These are phyloP conservation scores for Gymnocheta viridis DNA, from an alignment of 2,888 invertebrate genomes.

Conservation along the genomic window DNA sequence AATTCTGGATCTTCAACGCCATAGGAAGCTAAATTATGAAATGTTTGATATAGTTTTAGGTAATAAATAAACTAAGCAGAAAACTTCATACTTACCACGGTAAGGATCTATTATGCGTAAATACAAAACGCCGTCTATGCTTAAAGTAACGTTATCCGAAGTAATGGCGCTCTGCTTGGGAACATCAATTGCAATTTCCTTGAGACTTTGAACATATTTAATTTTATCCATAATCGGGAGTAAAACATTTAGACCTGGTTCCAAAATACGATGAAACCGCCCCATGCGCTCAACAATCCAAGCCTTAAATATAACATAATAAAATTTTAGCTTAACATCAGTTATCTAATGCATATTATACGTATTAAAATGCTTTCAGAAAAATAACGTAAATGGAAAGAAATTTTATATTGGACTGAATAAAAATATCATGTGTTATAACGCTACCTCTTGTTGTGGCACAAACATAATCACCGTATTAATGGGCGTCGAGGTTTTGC, in stretches of 20 bases:
- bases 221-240: conserved; percentile 95
- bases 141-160: conserved; percentile 97
- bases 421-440: not conserved
- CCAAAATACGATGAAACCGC: conserved; percentile 94
- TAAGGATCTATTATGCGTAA: conserved; percentile 96
- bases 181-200: conserved; percentile 99
- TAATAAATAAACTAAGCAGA: not conserved
- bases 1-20: conserved; percentile 99
- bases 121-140: conserved; percentile 98
- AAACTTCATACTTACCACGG: conserved; percentile 83
- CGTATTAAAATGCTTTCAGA: not conserved
- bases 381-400: not conserved
- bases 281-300: conserved; percentile 99
- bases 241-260: conserved; percentile 96
- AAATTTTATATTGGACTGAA: not conserved
- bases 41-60: not conserved
- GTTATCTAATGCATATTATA: conserved; percentile 31
- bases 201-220: conserved; percentile 98
- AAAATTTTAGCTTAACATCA: conserved; percentile 12
- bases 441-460: conserved; percentile 97
- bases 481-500: conserved; percentile 86
- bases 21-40: conserved; percentile 87
- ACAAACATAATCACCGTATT: conserved; percentile 98
- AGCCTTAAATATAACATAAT: conserved; percentile 85
- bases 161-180: conserved; percentile 99